Evolutionary conservation across 2,888 invertebrate species (phyloP), one percentile per base, ranked within the genome.

Genomic region (Lasius fuliginosus): DNA sequence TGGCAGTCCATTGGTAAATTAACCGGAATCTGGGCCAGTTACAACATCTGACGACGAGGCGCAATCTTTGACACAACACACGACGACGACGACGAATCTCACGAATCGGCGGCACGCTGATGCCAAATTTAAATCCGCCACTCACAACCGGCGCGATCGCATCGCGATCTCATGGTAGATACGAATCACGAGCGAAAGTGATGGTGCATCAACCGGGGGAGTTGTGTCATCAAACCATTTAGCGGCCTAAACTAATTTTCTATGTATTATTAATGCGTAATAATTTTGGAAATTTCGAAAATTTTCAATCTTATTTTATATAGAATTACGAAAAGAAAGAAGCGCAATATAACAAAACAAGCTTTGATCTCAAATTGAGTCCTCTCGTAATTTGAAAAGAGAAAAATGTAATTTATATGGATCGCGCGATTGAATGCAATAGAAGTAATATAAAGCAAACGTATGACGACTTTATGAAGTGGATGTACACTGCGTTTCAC

Each of bases 21-120:
- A 88, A 85, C 84, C 86, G 92, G 91, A 91, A 93, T 93, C 92
- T 92, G 92, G 92, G 92, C 89, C 93, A 88, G 91, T 93, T 92
- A 89, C 93, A 89, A 93, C 92, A 93, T 91, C 89, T 90, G 90
- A 75, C 89, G 65, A 23, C 33, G 58, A 85, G 46, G 79, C 64
- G 74, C 71, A 75, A 56, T 64, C 86, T 81, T 87, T 82, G 82
- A 79, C 73, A 74, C 65, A 53, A 79, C 73, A 74, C 68, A 53
- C 58, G 53, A 71, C 23, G 46, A 60, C 46, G 81, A 68, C 64
- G 49, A 82, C 67, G 64, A 84, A 73, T 85, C 86, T 62, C 67
- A 64, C 68, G 40, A 36, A 77, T 73, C 40, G 71, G 36, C 58
- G 53, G 30, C 23, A 36, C 15, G 69, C 11, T 76, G 74, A 79